A percentile compares a stretch with the other conserved stretches of the same genome.
phyloP scores from a whole-genome alignment of 2,888 invertebrate species.

The Oligia fasciuncula region DNA sequence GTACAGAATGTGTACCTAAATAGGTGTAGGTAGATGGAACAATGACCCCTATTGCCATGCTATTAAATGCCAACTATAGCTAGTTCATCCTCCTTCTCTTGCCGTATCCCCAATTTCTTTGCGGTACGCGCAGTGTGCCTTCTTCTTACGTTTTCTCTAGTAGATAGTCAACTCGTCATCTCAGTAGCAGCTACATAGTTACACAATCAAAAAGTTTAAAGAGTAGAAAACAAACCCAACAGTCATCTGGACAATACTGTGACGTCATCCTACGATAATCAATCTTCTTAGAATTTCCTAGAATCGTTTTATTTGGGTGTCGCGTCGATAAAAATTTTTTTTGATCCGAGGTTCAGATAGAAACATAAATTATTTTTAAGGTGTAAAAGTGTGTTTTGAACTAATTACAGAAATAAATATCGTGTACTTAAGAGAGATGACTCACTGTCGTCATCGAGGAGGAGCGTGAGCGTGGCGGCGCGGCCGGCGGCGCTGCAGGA shows the following conservation, averaged over 20 bases:
- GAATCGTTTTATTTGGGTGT: conserved; percentile 19
- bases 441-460: conserved; percentile 52
- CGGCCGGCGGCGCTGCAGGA: conserved; percentile 64
- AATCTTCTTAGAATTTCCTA: conserved; percentile 5
- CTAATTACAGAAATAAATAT: not conserved
- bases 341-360: not conserved
- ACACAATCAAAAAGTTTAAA: not conserved
- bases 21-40: not conserved
- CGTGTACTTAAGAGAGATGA: not conserved
- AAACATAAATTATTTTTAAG: not conserved
- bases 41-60: not conserved
- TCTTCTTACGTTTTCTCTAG: too few species aligned
- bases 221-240: conserved; percentile 2
- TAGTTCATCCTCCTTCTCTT: not conserved
- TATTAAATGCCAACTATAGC: not conserved
- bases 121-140: not conserved
- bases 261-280: not conserved
- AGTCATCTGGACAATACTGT: conserved; percentile 19
- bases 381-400: not conserved
- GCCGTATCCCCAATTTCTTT: not conserved
- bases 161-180: not conserved
- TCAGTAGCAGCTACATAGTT: not conserved
- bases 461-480: conserved; percentile 56
- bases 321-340: not conserved
- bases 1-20: too few species aligned